These are phyloP conservation scores for Macrophya alboannulata DNA, from an alignment of 2,888 invertebrate genomes.

Conservation along the genomic window DNA sequence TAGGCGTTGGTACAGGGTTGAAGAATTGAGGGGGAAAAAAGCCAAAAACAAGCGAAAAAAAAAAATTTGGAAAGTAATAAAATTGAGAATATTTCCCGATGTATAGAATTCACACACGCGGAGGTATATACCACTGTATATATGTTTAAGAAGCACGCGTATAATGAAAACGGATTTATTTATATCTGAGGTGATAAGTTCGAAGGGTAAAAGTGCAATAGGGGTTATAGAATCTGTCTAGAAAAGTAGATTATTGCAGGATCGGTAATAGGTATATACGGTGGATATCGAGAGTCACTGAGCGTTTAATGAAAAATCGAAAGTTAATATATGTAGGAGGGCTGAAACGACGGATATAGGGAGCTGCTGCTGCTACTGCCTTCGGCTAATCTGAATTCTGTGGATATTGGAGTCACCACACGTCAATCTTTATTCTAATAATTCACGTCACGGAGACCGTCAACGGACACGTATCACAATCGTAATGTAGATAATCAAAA, in stretches of 20 bases:
- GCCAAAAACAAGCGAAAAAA: neutral
- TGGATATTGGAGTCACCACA: slow-evolving; percentile 65
- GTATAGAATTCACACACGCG: neutral
- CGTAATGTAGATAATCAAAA: neutral
- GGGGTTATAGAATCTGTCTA: neutral
- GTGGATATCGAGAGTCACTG: slow-evolving; percentile 22
- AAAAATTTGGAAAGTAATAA: neutral
- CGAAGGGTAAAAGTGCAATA: neutral
- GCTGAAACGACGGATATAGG: slow-evolving; percentile 37
- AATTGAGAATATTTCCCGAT: neutral
- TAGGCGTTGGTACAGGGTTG: slow-evolving; percentile 22
- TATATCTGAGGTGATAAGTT: neutral
- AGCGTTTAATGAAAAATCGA: slow-evolving; percentile 67
- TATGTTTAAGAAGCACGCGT: neutral
- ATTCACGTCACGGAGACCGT: slow-evolving; percentile 62
- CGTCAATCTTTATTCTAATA: slow-evolving; percentile 65
- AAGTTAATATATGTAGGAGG: slow-evolving; percentile 59
- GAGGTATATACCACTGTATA: neutral
- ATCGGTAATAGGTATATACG: neutral
- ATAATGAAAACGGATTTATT: neutral
- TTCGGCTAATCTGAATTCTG: slow-evolving; percentile 66
- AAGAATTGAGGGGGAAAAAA: neutral
- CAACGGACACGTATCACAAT: slow-evolving; percentile 61
- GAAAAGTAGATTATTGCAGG: neutral
- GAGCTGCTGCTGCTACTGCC: neutral